Percentiles rank a stretch among this genome's conserved stretches.
phyloP scores from a whole-genome alignment of 2,888 invertebrate species.

The Horisme vitalbata region DNA sequence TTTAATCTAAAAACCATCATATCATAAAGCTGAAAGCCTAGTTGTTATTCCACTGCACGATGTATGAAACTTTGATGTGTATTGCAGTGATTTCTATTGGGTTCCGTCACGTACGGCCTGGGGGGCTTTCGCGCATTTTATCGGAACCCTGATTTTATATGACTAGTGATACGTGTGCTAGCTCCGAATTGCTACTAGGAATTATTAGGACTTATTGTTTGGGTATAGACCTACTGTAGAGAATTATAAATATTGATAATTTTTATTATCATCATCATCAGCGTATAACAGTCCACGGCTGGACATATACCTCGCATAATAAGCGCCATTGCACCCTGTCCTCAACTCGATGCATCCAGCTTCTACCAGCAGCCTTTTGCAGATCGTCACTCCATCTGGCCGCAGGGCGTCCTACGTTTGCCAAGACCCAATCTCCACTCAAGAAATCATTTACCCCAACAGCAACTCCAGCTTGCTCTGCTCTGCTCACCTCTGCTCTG shows the following conservation, averaged over 20 bases:
- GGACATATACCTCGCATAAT: too few relatives aligned
- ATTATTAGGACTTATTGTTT: constrained; percentile 15
- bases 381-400: too few relatives aligned
- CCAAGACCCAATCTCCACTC: too few relatives aligned
- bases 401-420: too few relatives aligned
- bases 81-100: constrained; percentile 64
- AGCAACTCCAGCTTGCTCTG: too few relatives aligned
- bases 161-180: constrained; percentile 35
- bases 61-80: constrained; percentile 58
- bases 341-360: too few relatives aligned
- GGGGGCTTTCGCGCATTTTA: constrained; percentile 49
- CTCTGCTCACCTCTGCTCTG: too few relatives aligned
- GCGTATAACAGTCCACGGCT: too few relatives aligned
- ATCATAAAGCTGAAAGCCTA: constrained; percentile 21
- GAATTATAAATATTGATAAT: neutral
- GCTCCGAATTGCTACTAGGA: constrained; percentile 15
- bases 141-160: constrained; percentile 52
- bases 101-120: constrained; percentile 49
- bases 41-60: constrained; percentile 50
- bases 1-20: constrained; percentile 1
- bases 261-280: too few relatives aligned
- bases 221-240: neutral
- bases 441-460: too few relatives aligned
- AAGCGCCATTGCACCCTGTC: too few relatives aligned
- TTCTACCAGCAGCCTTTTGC: too few relatives aligned